Evolutionary conservation across 2,888 invertebrate genomes (phyloP), one percentile per base, ranked within the genome.

Genomic region (Amorpha juglandis): DNA sequence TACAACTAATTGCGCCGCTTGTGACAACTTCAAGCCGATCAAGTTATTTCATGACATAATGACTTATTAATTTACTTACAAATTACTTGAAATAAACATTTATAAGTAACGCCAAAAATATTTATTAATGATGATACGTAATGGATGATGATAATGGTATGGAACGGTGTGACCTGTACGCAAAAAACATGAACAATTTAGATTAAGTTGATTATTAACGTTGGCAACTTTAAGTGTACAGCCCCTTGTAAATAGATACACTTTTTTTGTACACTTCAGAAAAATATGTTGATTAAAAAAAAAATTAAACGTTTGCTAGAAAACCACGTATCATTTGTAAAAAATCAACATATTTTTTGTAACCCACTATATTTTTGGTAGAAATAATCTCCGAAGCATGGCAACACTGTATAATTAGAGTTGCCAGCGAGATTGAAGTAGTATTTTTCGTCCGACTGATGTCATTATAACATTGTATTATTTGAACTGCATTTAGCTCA

Each of bases 401-500:
- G 58, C 42, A 58, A 58, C 42, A 42, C 38, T 19, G 11, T 16
- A 16, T 19, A 3, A 12, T 47, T 42, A 65, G 48, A 70, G 58
- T 69, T 68, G 69, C 66, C 63, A 71, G 27, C n/a, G 27, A 12
- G 55, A 19, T 53, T 47, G 45, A n/a, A 47, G 47, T 35, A 64
- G 55, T 64, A 42, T 33, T 67, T 33, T 69, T 42, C 63, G 68
- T 67, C 63, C 64, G 80, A 80, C 79, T 75, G 79, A 78, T 78
- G 72, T 72, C 47, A 64, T 55, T 16, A 19, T 27, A 66, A 47
- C 63, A 21, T 55, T 53, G 33, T 50, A 48, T 58, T 45, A 45
- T 74, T 69, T 69, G 71, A 67, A 69, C 67, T 75, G 78, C 81
- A 80, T 81, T 81, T 80, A 81, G 71, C 74, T 80, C 74, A 76